These are phyloP conservation scores for Eulemur coronatus DNA, from an alignment of 2,797 vertebrate species.

Conservation along the genomic window DNA sequence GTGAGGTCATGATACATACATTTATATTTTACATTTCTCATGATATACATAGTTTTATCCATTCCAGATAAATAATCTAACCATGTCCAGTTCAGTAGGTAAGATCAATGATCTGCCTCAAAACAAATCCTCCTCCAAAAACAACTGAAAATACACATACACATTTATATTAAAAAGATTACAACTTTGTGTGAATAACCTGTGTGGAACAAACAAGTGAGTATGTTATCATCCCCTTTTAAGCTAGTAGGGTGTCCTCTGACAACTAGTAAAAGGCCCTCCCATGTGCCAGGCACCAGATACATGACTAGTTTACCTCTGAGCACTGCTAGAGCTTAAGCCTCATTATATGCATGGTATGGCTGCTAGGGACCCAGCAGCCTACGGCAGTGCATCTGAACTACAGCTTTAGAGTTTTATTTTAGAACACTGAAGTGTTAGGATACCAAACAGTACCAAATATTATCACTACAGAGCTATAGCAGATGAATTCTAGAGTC, in stretches of 20 bases:
- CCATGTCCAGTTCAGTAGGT: neutral
- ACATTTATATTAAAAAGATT: neutral
- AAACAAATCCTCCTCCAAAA: neutral
- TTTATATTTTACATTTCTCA: conserved; percentile 30
- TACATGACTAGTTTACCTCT: neutral
- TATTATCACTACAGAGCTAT: neutral
- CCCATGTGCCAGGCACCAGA: neutral
- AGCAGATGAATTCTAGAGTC: neutral
- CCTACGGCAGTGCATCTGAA: neutral
- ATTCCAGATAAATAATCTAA: neutral
- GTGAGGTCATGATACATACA: neutral
- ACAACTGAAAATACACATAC: neutral
- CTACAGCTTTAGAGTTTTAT: neutral
- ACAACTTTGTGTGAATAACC: neutral
- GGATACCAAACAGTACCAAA: neutral
- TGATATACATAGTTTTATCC: neutral
- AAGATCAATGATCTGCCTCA: neutral
- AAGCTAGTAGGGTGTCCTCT: neutral
- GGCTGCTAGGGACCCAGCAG: neutral
- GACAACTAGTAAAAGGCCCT: neutral
- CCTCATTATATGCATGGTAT: neutral
- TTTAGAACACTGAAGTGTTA: neutral
- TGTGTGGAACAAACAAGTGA: neutral
- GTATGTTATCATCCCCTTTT: neutral
- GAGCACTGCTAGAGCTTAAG: neutral